phyloP scores from a whole-genome alignment of 2,888 invertebrate genomes.

The Dynastes tityus region DNA sequence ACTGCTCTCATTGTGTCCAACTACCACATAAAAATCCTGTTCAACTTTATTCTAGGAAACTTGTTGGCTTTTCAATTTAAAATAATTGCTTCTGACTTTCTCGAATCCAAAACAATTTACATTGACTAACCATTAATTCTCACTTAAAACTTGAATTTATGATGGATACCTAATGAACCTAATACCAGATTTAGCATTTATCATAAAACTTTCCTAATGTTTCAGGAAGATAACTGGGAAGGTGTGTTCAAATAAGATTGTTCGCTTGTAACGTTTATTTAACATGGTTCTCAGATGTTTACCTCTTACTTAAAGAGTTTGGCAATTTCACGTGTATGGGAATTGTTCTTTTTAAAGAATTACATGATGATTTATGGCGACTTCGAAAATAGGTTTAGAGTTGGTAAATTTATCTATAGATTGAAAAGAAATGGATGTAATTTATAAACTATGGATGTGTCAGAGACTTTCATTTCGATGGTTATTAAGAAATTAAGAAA shows the following conservation, averaged over 20 bases:
- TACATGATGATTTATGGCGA: neutral
- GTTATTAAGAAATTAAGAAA: constrained; percentile 17
- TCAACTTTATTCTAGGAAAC: too few relatives aligned
- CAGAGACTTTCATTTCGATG: constrained; percentile 28
- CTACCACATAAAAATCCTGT: too few relatives aligned
- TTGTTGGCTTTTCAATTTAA: neutral
- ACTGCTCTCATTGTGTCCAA: too few relatives aligned
- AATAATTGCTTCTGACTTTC: neutral
- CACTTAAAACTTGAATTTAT: too few relatives aligned
- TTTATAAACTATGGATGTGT: constrained; percentile 6
- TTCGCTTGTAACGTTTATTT: neutral
- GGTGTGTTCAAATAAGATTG: too few relatives aligned
- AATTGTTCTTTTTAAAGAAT: constrained; percentile 8
- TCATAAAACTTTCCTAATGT: too few relatives aligned
- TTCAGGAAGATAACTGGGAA: too few relatives aligned
- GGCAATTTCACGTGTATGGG: neutral
- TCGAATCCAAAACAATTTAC: too few relatives aligned
- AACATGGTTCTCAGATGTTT: neutral
- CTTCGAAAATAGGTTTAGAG: neutral
- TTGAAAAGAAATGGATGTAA: constrained; percentile 16
- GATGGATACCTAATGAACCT: too few relatives aligned
- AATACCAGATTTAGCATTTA: too few relatives aligned
- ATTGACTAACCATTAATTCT: too few relatives aligned
- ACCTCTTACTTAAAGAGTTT: neutral
- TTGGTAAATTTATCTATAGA: constrained; percentile 4